A percentile compares a stretch with the other conserved stretches of the same genome.
These are phyloP conservation scores for Scaptodrosophila latifasciaeformis DNA, from an alignment of 2,888 invertebrate genomes.

Conservation along the genomic window DNA sequence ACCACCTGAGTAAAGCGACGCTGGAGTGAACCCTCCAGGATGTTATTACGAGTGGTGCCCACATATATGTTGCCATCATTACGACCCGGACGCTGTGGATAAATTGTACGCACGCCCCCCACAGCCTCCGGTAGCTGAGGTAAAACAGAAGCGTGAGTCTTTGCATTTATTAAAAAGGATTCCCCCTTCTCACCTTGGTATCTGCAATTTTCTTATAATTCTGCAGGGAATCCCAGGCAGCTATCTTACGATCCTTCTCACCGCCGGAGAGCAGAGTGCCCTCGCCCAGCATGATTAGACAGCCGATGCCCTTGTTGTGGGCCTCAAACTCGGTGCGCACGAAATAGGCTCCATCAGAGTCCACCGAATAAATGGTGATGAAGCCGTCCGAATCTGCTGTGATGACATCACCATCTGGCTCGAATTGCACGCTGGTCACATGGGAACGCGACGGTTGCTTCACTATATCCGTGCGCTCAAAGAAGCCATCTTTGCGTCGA, in stretches of 20 bases:
- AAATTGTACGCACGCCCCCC: slow-evolving; percentile 92
- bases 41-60: slow-evolving; percentile 91
- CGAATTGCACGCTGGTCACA: slow-evolving; percentile 91
- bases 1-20: slow-evolving; percentile 90
- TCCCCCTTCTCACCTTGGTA: slow-evolving; percentile 81
- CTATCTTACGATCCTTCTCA: slow-evolving; percentile 91
- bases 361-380: slow-evolving; percentile 92
- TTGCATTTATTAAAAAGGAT: no score
- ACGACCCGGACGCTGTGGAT: slow-evolving; percentile 89
- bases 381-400: slow-evolving; percentile 95
- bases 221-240: slow-evolving; percentile 93
- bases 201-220: slow-evolving; percentile 93
- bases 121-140: slow-evolving; percentile 87
- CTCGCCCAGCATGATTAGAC: slow-evolving; percentile 90
- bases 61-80: slow-evolving; percentile 94
- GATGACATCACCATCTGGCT: slow-evolving; percentile 93
- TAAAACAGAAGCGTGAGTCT: not conserved
- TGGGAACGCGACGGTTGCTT: slow-evolving; percentile 91
- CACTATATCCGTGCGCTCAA: slow-evolving; percentile 90
- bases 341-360: slow-evolving; percentile 91
- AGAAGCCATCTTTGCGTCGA: slow-evolving; percentile 91
- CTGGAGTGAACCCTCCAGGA: slow-evolving; percentile 92
- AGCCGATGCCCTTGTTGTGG: slow-evolving; percentile 90
- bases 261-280: slow-evolving; percentile 93
- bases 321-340: slow-evolving; percentile 92